phyloP scores from a whole-genome alignment of 1,140 invertebrate genomes.

The Scaptomyza hsui region DNA sequence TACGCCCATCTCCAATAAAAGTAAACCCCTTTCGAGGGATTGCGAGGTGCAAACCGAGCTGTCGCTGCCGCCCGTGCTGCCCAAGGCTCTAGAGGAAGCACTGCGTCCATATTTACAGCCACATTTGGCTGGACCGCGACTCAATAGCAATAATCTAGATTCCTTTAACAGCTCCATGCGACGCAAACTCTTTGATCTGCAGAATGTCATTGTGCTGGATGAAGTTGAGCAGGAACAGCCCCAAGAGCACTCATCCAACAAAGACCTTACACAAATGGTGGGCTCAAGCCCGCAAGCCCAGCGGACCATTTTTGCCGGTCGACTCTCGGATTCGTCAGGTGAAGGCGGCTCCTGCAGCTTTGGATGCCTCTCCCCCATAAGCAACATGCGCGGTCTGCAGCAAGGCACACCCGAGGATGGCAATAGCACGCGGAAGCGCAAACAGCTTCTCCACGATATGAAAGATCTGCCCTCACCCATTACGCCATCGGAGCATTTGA shows the following conservation, averaged over 20 bases:
- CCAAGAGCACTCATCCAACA: not conserved
- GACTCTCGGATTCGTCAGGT: conserved; percentile 64
- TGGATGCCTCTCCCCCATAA: conserved; percentile 77
- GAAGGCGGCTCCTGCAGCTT: conserved; percentile 65
- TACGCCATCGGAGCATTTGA: conserved; percentile 61
- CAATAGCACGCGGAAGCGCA: conserved; percentile 41
- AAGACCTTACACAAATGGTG: conserved; percentile 41
- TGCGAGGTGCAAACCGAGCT: conserved; percentile 84
- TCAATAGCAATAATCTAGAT: conserved; percentile 27
- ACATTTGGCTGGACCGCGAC: conserved; percentile 52
- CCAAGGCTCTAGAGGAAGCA: conserved; percentile 84
- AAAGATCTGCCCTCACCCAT: conserved; percentile 70
- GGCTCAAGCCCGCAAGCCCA: conserved; percentile 70
- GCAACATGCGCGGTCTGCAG: conserved; percentile 61
- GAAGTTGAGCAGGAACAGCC: conserved; percentile 49
- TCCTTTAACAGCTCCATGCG: conserved; percentile 73
- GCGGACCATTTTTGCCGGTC: conserved; percentile 66
- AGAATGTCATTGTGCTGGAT: conserved; percentile 66
- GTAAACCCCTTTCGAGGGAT: conserved; percentile 49
- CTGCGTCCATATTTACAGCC: conserved; percentile 85
- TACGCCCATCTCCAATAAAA: conserved; percentile 74
- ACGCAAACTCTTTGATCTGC: conserved; percentile 75
- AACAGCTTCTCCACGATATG: conserved; percentile 54
- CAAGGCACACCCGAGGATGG: conserved; percentile 61
- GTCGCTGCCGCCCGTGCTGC: conserved; percentile 84